A percentile compares a stretch with the other conserved stretches of the same genome.
phyloP scores from a whole-genome alignment of 2,113 vertebrate species.

The Nansenia antarctica region DNA sequence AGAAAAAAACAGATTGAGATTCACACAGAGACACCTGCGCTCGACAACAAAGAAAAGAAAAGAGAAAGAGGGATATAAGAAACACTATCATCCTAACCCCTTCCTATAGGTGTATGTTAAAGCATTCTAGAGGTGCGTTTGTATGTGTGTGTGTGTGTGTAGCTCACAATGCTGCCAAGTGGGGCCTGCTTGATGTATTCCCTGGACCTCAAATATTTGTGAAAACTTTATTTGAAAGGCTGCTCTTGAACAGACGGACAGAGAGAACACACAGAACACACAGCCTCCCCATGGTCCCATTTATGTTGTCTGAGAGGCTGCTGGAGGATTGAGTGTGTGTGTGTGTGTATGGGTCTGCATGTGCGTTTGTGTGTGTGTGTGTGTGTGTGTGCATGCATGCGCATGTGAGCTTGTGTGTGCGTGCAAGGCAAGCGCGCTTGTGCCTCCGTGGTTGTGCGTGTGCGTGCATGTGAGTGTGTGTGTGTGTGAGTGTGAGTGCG shows the following conservation, averaged over 20 bases:
- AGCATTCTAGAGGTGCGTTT: not conserved
- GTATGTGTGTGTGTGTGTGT: too few relatives aligned
- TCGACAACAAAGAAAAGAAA: not conserved
- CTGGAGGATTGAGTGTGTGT: not conserved
- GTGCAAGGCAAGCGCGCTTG: too few relatives aligned
- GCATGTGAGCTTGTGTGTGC: not conserved
- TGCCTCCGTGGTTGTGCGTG: too few relatives aligned
- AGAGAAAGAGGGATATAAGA: not conserved
- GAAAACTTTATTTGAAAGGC: not conserved
- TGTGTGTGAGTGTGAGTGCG: too few relatives aligned
- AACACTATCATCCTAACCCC: not conserved
- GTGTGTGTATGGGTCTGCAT: not conserved
- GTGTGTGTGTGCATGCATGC: not conserved
- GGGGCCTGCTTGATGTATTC: not conserved
- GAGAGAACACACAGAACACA: not conserved
- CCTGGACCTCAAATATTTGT: not conserved
- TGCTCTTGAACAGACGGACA: not conserved
- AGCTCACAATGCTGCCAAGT: not conserved
- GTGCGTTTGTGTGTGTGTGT: slow-evolving; percentile 7
- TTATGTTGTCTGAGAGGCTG: not conserved
- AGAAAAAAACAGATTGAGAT: not conserved
- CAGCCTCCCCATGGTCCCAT: not conserved
- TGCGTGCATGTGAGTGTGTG: too few relatives aligned
- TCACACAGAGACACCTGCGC: not conserved
- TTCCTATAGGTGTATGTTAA: not conserved